Base-by-base conservation (phyloP, 2,888 invertebrate genomes). In the Graphium colonna region DNA sequence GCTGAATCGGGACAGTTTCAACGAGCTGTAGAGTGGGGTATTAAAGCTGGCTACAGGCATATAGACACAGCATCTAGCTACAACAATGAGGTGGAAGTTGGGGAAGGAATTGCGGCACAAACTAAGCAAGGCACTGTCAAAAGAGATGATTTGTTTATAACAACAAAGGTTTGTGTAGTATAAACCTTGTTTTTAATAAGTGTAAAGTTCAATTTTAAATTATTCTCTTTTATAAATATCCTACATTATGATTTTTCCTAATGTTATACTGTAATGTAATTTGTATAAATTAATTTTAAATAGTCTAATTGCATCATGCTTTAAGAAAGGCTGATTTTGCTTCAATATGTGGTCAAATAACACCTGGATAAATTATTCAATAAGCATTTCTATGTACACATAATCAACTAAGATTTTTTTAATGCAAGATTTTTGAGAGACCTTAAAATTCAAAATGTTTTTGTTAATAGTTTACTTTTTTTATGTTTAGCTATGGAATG, bases 11-110 rank as follows among this genome's bases (percentile, higher is more conserved):
- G 79, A 0, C 79, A 85, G 45, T 82, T 68, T 48, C 62, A 67
- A 8, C 75, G 82, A 59, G 89, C 90, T 0, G 90, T 91, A 1
- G 88, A 90, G 62, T 79, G 83, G 64, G 91, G 76, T 0, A 82
- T 92, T 50, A 84, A 87, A 8, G 64, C 70, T 1, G 92, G 92
- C 0, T 92, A 91, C 63, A 75, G 87, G 12, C 90, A 90, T 59
- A 90, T 92, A 44, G 91, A 92, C 60, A 91, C 91, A 0, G 91
- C 92, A 3, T 66, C 80, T 1, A 67, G 67, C 33, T 92, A 91
- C 58, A 64, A 73, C 9, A 91, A 91, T 60, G 92, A 92, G 60
- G 76, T 73, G 28, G 89, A 91, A 64, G 80, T 91, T 0, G 91
- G 91, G 0, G 71, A 77, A 55, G 91, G 71, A 0, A 84, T 92